Conservation (phyloP, 2,797 vertebrate genomes). For the Moxostoma hubbsi region DNA sequence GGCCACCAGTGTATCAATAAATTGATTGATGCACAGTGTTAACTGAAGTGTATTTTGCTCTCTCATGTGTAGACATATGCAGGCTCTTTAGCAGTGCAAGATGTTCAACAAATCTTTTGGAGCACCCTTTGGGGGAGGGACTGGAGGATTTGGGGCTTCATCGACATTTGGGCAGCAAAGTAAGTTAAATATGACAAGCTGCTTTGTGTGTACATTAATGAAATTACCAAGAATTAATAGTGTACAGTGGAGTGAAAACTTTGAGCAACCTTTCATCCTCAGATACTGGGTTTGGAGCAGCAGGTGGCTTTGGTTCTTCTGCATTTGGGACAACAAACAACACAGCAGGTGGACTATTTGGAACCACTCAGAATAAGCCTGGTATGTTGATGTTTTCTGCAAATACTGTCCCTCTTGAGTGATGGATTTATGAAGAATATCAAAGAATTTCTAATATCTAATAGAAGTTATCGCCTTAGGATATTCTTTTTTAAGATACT, state of each 20-base stretch:
- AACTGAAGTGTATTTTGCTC: neutral
- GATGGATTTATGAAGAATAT: neutral
- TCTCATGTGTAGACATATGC: conserved; percentile 69
- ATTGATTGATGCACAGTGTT: too few species aligned
- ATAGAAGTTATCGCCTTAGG: neutral
- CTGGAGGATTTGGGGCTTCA: conserved; percentile 88
- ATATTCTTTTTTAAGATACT: neutral
- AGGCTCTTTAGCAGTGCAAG: conserved; percentile 72
- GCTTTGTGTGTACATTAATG: neutral
- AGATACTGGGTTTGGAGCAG: conserved; percentile 87
- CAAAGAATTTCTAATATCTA: neutral
- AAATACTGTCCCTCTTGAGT: too few species aligned
- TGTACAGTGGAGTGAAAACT: neutral
- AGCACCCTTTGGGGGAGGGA: conserved; percentile 87
- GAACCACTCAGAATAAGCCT: conserved; percentile 88
- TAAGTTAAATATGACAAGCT: conserved; percentile 72
- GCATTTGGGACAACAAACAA: conserved; percentile 87
- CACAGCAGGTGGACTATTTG: conserved; percentile 86
- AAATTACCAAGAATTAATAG: neutral
- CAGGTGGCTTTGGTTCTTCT: conserved; percentile 88
- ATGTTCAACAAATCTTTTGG: conserved; percentile 97
- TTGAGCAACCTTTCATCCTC: conserved; percentile 32
- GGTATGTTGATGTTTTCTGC: conserved; percentile 72
- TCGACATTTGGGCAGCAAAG: conserved; percentile 94
- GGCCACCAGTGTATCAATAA: too few species aligned